A percentile compares a stretch with the other conserved stretches of the same genome.
These are phyloP conservation scores for Drosophila bifasciata DNA, from an alignment of 1,140 invertebrate species.

Conservation along the genomic window DNA sequence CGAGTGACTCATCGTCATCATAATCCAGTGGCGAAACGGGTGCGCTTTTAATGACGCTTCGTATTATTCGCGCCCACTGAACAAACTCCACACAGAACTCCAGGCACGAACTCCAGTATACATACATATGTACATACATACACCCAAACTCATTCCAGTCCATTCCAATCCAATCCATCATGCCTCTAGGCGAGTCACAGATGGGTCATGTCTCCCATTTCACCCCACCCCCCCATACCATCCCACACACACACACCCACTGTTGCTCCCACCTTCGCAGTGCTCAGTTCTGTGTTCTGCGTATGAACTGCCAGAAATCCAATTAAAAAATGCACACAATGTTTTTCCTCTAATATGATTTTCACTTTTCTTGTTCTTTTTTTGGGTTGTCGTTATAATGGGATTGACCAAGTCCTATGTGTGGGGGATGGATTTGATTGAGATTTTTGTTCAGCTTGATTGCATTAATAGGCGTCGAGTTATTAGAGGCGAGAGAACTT, in stretches of 20 bases:
- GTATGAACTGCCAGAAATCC: conserved; percentile 58
- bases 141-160: conserved; percentile 10
- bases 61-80: conserved; percentile 72
- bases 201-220: conserved; percentile 42
- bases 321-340: conserved; percentile 73
- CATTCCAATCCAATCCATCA: conserved; percentile 17
- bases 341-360: conserved; percentile 68
- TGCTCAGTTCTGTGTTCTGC: background rate
- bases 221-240: conserved; percentile 5
- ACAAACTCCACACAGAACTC: conserved; percentile 32
- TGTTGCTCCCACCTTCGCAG: background rate
- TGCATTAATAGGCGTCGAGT: background rate
- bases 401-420: background rate
- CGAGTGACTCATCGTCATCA: conserved; percentile 77
- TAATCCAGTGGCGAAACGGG: conserved; percentile 43
- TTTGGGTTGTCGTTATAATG: conserved; percentile 12
- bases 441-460: background rate
- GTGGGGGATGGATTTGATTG: conserved; percentile 22
- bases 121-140: conserved; percentile 8
- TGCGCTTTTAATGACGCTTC: conserved; percentile 78
- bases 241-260: background rate
- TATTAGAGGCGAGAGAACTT: too few relatives aligned
- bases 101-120: conserved; percentile 13
- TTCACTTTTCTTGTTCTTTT: conserved; percentile 53
- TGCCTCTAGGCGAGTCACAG: conserved; percentile 49